Percentiles rank a stretch among this genome's conserved stretches.
phyloP scores from a whole-genome alignment of 2,113 vertebrate genomes.

The Aythya baeri region DNA sequence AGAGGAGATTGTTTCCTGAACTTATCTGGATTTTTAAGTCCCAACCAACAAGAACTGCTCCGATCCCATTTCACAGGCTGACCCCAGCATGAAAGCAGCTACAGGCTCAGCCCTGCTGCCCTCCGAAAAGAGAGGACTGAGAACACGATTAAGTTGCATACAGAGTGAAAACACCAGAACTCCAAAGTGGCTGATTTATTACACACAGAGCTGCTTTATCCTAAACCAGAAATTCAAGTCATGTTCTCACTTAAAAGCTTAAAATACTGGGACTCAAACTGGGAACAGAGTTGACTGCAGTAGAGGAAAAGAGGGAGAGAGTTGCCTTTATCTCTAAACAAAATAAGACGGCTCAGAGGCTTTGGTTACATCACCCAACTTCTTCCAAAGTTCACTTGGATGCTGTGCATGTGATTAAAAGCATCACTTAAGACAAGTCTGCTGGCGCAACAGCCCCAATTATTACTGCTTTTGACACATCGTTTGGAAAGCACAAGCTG shows the following conservation, averaged over 20 bases:
- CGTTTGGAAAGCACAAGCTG: conserved; percentile 33
- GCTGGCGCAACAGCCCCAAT: neutral
- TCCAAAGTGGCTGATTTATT: neutral
- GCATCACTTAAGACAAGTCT: neutral
- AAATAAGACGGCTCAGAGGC: neutral
- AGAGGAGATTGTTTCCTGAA: neutral
- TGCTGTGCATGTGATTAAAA: neutral
- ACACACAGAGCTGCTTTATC: neutral
- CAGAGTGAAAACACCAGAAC: neutral
- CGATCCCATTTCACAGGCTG: neutral
- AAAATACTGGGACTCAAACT: neutral
- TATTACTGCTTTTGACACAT: conserved; percentile 23
- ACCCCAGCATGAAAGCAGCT: neutral
- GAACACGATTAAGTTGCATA: neutral
- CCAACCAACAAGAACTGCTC: neutral
- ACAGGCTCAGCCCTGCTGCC: neutral
- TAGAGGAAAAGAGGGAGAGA: neutral
- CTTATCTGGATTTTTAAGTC: neutral
- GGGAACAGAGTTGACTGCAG: neutral
- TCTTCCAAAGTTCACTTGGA: neutral
- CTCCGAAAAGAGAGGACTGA: neutral
- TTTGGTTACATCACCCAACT: neutral
- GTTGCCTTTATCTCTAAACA: neutral
- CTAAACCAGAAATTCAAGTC: neutral
- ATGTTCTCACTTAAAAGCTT: fast-evolving